A percentile compares a stretch with the other conserved stretches of the same genome.
These are phyloP conservation scores for Phalloptychus januarius DNA, from an alignment of 2,797 vertebrate genomes.

Conservation along the genomic window DNA sequence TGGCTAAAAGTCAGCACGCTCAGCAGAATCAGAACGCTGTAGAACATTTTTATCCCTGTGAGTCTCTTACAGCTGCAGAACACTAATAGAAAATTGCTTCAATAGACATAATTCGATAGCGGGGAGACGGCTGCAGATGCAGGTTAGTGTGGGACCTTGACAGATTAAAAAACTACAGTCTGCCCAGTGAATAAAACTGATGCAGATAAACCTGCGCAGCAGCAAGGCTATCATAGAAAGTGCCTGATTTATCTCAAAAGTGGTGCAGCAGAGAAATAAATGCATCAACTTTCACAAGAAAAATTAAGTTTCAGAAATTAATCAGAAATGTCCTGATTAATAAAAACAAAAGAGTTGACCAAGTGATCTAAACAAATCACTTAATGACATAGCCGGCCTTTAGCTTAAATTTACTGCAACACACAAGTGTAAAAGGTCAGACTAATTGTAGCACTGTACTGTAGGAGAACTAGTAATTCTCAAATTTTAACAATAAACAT, in stretches of 20 bases:
- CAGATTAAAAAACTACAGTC: conserved; percentile 15
- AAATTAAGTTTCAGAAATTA: not conserved
- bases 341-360: not conserved
- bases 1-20: conserved; percentile 12
- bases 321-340: not conserved
- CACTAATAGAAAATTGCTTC: conserved; percentile 32
- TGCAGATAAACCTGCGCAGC: conserved; percentile 2
- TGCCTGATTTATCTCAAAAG: not conserved
- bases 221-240: conserved; percentile 11
- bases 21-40: conserved; percentile 22
- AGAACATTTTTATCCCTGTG: conserved; percentile 32
- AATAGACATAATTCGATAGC: conserved; percentile 36
- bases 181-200: conserved; percentile 13
- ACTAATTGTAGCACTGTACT: not conserved
- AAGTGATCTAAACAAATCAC: not conserved
- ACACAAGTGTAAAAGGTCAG: not conserved
- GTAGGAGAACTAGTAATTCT: not conserved
- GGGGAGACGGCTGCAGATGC: conserved; percentile 25
- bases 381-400: not conserved
- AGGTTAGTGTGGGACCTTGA: conserved; percentile 10
- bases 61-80: conserved; percentile 27
- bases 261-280: not conserved
- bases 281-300: not conserved
- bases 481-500: not conserved
- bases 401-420: not conserved